phyloP scores from a whole-genome alignment of 2,797 vertebrate species.

The Tenualosa ilisha region DNA sequence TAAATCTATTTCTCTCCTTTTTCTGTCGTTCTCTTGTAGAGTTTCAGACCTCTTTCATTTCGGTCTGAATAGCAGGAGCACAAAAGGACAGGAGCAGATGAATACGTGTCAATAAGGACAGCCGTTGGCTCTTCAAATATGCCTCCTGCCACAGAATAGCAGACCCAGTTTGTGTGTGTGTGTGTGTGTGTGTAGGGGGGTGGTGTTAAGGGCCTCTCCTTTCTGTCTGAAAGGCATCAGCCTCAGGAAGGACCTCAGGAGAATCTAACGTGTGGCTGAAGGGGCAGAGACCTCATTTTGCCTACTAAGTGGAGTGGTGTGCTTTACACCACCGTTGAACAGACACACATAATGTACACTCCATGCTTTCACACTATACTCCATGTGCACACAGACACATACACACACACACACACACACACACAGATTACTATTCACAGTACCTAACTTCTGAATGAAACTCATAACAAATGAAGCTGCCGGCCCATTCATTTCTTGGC shows the following conservation, averaged over 20 bases:
- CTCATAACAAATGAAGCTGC: background rate
- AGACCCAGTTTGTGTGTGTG: background rate
- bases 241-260: background rate
- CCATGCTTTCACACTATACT: background rate
- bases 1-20: background rate
- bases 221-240: background rate
- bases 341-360: background rate
- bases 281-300: background rate
- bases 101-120: background rate
- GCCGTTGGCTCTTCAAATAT: constrained; percentile 13
- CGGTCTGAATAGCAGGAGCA: background rate
- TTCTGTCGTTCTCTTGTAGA: background rate
- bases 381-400: background rate
- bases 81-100: background rate
- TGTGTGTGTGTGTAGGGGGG: background rate
- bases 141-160: background rate
- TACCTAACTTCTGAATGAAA: background rate
- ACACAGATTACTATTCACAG: background rate
- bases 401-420: background rate
- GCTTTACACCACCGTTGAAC: background rate
- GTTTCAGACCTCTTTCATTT: background rate
- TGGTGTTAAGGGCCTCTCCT: background rate
- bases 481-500: background rate
- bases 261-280: background rate
- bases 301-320: background rate